Percentiles rank a stretch among this genome's conserved stretches.
Evolutionary conservation across 2,113 vertebrate genomes (phyloP).

Genomic region (Vulpes vulpes): DNA sequence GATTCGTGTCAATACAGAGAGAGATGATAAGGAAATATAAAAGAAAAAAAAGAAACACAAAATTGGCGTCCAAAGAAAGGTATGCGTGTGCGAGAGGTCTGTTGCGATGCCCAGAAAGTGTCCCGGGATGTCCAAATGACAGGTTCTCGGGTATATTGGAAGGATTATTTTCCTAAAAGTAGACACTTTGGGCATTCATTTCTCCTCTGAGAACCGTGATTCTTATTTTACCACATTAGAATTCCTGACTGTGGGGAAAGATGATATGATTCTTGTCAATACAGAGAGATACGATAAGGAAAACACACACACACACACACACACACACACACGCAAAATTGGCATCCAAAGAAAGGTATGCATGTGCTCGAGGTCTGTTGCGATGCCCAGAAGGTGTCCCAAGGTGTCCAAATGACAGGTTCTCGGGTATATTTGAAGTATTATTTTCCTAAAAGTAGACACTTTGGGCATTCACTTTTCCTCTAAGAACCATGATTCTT

Average conservation of each 20-base stretch:
- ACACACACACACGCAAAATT: background rate
- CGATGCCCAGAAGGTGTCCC: constrained; percentile 21
- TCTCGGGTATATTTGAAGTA: constrained; percentile 4
- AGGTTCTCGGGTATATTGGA: constrained; percentile 46
- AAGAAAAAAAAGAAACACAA: too few relatives aligned
- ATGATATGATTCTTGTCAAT: background rate
- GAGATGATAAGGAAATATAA: background rate
- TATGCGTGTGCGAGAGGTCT: background rate
- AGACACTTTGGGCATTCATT: background rate
- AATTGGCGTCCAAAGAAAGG: background rate
- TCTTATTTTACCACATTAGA: constrained; percentile 3
- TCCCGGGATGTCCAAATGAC: background rate
- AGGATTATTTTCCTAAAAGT: constrained; percentile 25
- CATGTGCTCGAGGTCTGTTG: background rate
- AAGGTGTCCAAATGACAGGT: constrained; percentile 1
- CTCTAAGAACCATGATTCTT: background rate
- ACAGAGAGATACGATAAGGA: background rate
- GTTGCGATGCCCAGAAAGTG: constrained; percentile 29
- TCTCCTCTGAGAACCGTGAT: background rate
- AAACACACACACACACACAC: background rate
- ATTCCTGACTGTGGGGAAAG: too few relatives aligned
- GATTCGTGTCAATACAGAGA: background rate
- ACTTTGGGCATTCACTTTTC: background rate
- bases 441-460: constrained; percentile 13
- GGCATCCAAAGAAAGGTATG: background rate